Percentiles rank a stretch among this genome's conserved stretches.
Conservation (phyloP, 2,113 vertebrate genomes). For the Campylomormyrus numenius region DNA sequence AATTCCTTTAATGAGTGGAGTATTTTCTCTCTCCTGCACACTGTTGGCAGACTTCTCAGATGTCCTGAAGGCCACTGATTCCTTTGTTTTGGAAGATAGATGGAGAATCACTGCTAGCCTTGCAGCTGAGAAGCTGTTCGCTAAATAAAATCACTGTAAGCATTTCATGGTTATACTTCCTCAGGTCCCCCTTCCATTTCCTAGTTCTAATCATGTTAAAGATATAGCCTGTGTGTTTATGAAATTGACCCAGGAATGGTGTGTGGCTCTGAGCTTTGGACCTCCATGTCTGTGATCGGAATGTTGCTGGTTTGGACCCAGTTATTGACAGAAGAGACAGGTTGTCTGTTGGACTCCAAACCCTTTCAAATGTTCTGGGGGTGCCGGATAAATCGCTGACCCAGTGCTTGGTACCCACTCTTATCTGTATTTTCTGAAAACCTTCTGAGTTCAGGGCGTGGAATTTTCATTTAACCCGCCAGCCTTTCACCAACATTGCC, state of each 20-base stretch:
- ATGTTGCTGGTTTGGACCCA: background rate
- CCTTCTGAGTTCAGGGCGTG: background rate
- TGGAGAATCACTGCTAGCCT: background rate
- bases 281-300: background rate
- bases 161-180: background rate
- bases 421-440: background rate
- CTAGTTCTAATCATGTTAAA: background rate
- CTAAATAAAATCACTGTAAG: background rate
- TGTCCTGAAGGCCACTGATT: background rate
- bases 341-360: background rate
- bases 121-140: background rate
- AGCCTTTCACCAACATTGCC: background rate
- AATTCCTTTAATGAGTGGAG: background rate
- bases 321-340: background rate
- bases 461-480: background rate
- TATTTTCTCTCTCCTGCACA: background rate
- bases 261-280: background rate
- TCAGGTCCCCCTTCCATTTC: background rate
- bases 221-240: background rate
- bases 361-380: background rate
- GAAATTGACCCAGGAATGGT: background rate
- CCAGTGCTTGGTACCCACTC: background rate
- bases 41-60: background rate
- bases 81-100: background rate
- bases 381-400: background rate